Base-by-base conservation (phyloP, 2,888 invertebrate species). In the Neoitamus cyanurus region DNA sequence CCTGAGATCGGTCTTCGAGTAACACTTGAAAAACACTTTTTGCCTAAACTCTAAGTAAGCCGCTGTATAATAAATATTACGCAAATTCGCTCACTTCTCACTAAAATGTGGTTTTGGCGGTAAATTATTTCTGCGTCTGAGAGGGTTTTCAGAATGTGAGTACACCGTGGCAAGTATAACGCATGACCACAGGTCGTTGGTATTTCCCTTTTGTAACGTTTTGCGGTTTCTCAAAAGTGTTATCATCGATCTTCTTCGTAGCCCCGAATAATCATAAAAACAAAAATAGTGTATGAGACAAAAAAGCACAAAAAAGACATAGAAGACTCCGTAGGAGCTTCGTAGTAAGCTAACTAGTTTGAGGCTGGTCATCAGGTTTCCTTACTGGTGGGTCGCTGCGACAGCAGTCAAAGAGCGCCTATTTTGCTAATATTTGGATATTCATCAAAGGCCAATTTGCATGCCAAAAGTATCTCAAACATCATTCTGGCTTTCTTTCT, bases 231-330 rank as follows among this genome's bases (percentile, higher is more conserved):
- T 25, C 11, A 30, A 25, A 75, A 75, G 13, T 75, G 11, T 75
- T 75, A 75, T 75, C 75, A 75, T 75, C 42, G 75, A 75, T 75
- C 75, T 75, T 75, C 75, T 30, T 42, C 28, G 42, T 75, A 75
- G 28, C 75, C n/a, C 75, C 75, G 28, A 75, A 37, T n/a, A 13
- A 20, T 58, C 58, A 25, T 58, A 58, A 58, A 58, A 58, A 58
- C 25, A 42, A 73, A 34, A 36, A 75, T 36, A 73, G 15, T 4
- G 11, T 3, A 34, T n/a, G 28, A 13, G 13, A 13, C 20, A 75
- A 75, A 75, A 37, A 28, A 28, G 13, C 13, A 13, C 2, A 37
- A 9, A 3, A 2, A 75, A 30, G 25, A 9, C 34, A 20, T 25
- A 46, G n/a, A 42, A 75, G 37, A 75, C 42, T 25, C 6, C n/a